Evolutionary conservation across 2,888 invertebrate species (phyloP).

Genomic region (Drosophila prostipennis): DNA sequence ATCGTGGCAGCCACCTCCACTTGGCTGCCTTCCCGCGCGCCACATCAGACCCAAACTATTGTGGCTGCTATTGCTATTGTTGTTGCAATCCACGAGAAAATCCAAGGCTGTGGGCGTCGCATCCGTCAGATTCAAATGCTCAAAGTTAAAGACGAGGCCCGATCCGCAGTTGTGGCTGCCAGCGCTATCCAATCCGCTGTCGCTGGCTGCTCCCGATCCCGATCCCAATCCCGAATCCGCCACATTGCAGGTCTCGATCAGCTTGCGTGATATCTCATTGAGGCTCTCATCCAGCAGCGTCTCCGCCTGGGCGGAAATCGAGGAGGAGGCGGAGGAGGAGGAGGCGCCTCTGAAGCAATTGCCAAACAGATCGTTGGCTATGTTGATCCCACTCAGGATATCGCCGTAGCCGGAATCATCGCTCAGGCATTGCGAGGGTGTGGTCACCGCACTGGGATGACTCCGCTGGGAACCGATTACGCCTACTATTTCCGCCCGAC

Average conservation of each 20-base stretch:
- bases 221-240: slow-evolving; percentile 46
- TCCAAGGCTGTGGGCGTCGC: slow-evolving; percentile 74
- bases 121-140: slow-evolving; percentile 81
- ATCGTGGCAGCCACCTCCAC: slow-evolving; percentile 44
- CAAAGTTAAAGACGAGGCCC: slow-evolving; percentile 82
- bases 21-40: slow-evolving; percentile 52
- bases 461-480: slow-evolving; percentile 83
- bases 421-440: slow-evolving; percentile 60
- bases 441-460: slow-evolving; percentile 23
- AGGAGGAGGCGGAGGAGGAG: slow-evolving; percentile 16
- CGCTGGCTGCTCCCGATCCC: slow-evolving; percentile 74
- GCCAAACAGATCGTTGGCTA: slow-evolving; percentile 82
- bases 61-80: slow-evolving; percentile 50
- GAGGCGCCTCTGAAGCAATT: slow-evolving; percentile 55
- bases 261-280: slow-evolving; percentile 84
- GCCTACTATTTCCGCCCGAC: slow-evolving; percentile 81
- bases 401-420: slow-evolving; percentile 83
- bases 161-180: slow-evolving; percentile 79
- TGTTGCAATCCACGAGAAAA: slow-evolving; percentile 76
- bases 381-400: slow-evolving; percentile 83
- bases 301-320: slow-evolving; percentile 56
- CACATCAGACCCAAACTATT: slow-evolving; percentile 85
- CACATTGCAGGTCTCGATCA: slow-evolving; percentile 82
- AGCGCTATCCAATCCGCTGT: slow-evolving; percentile 80
- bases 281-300: slow-evolving; percentile 83